Base-by-base conservation (phyloP, 2,888 invertebrate genomes). In the Hedychridium roseum region DNA sequence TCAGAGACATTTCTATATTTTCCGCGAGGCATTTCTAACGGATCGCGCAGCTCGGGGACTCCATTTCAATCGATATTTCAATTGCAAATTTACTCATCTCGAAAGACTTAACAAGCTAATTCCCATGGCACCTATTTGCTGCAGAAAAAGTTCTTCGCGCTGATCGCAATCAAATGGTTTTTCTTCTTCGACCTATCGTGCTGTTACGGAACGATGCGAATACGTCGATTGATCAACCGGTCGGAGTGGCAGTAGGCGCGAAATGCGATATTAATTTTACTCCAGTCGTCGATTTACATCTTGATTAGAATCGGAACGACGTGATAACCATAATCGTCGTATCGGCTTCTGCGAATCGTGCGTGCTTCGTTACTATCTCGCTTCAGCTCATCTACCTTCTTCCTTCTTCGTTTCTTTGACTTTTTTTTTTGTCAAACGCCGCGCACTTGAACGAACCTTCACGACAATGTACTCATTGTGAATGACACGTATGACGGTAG, bases 51-150 rank as follows among this genome's bases (percentile, higher is more conserved):
- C 14, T 11, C n/a, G 5, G 27, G 27, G 9, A 23, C 5, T 4
- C 23, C 23, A 23, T 23, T 23, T 16, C 17, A 15, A 9, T 11
- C 32, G 32, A 32, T 16, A 32, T 32, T 16, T 32, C 32, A 32
- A 16, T 32, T 32, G 17, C 3, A 15, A 32, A 16, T 2, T 9
- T 2, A 15, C 16, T n/a, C 12, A 16, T 17, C 11, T 15, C 16
- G 1, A 17, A 32, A 32, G 32, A 12, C 9, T 9, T 4, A 23
- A 23, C 5, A 9, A 4, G 28, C n/a, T 7, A 7, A 6, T 23
- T 15, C 3, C 12, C 31, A 14, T 23, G 5, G 5, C 23, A 9
- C 23, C 23, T 23, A 23, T 23, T 23, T 23, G 23, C 23, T 23
- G 5, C 23, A 9, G 23, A 6, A 23, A 23, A 23, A 23, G 5